A percentile compares a stretch with the other conserved stretches of the same genome.
Evolutionary conservation across 2,113 vertebrate genomes (phyloP).

Genomic region (Geococcyx californianus): DNA sequence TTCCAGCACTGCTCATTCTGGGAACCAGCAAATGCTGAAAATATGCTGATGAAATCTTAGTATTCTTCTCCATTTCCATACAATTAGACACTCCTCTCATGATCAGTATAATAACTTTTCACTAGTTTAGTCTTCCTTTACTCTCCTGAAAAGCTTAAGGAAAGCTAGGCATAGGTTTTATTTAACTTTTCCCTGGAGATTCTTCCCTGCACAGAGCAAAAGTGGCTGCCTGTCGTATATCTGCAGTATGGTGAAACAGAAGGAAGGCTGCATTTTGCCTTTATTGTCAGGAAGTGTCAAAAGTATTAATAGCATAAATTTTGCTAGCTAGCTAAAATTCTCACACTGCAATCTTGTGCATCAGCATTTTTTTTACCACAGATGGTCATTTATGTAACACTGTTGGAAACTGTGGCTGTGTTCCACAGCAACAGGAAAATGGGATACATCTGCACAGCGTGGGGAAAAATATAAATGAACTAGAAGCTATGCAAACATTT

Average conservation of each 20-base stretch:
- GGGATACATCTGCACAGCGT: constrained; percentile 67
- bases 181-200: background rate
- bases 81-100: background rate
- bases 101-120: background rate
- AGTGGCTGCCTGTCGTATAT: background rate
- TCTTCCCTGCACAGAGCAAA: background rate
- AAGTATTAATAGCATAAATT: constrained; percentile 62
- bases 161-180: background rate
- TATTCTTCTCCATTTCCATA: background rate
- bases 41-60: background rate
- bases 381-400: constrained; percentile 61
- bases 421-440: constrained; percentile 76
- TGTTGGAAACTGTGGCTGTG: constrained; percentile 38
- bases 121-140: background rate
- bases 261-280: background rate
- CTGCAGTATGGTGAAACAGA: background rate
- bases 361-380: constrained; percentile 47
- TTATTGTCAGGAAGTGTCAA: constrained; percentile 51
- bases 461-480: constrained; percentile 57
- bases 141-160: background rate
- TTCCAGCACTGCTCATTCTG: background rate
- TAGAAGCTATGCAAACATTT: constrained; percentile 63
- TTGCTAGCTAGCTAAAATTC: constrained; percentile 35
- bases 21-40: background rate
- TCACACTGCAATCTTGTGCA: background rate